These are phyloP conservation scores for Astropecten irregularis DNA, from an alignment of 53 echinoderm and acorn worm genomes.

Conservation along the genomic window DNA sequence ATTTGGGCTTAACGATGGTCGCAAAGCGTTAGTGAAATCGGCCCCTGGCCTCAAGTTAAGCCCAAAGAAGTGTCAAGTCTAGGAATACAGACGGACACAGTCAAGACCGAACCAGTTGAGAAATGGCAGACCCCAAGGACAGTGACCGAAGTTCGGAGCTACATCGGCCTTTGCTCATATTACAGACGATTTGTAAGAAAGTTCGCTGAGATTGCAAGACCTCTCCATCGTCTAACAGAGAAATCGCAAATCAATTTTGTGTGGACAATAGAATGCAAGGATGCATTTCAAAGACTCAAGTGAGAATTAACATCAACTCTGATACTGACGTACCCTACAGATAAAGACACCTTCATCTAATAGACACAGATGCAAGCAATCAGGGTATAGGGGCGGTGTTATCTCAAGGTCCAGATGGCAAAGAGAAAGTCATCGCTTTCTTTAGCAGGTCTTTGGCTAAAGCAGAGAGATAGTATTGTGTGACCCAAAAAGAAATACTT, in stretches of 20 bases:
- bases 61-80: constrained; percentile 52
- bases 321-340: constrained; percentile 20
- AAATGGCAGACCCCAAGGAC: constrained; percentile 52
- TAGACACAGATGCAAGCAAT: constrained; percentile 57
- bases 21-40: too few relatives aligned
- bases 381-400: constrained; percentile 43
- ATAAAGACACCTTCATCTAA: neutral
- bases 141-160: constrained; percentile 58
- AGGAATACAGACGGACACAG: constrained; percentile 19
- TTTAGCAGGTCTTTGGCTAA: constrained; percentile 27
- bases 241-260: constrained; percentile 4
- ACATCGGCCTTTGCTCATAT: constrained; percentile 59
- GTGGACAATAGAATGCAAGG: constrained; percentile 9
- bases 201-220: constrained; percentile 54
- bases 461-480: constrained; percentile 53
- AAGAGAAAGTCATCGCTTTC: constrained; percentile 36
- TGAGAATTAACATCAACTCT: neutral
- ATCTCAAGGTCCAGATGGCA: constrained; percentile 33
- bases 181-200: constrained; percentile 55
- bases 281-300: constrained; percentile 12
- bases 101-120: constrained; percentile 43
- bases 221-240: constrained; percentile 40
- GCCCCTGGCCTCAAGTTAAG: too few relatives aligned
- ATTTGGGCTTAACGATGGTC: too few relatives aligned
- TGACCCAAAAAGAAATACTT: constrained; percentile 37